These are phyloP conservation scores for Paedocypris sp. DNA, from an alignment of 2,113 vertebrate genomes.

Conservation along the genomic window DNA sequence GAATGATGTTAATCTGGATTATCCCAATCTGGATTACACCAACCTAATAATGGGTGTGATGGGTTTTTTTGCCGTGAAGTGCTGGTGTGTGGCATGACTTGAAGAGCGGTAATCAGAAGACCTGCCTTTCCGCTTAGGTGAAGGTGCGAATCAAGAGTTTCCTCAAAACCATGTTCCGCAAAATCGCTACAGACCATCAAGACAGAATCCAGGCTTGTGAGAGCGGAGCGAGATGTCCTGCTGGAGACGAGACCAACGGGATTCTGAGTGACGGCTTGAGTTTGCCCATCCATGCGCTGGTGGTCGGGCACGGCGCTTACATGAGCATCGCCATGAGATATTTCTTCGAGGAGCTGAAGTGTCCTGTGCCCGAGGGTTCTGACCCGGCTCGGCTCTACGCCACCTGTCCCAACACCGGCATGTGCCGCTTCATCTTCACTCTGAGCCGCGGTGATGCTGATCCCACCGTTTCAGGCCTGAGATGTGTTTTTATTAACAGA, in stretches of 20 bases:
- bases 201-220: slow-evolving; percentile 22
- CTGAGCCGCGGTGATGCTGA: slow-evolving; percentile 38
- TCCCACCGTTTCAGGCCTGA: slow-evolving; percentile 40
- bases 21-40: too few species aligned
- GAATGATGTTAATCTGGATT: too few species aligned
- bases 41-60: too few species aligned
- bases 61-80: too few species aligned
- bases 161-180: slow-evolving; percentile 66
- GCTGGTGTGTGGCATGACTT: too few species aligned
- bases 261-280: slow-evolving; percentile 33
- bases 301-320: slow-evolving; percentile 82
- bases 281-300: slow-evolving; percentile 62
- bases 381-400: slow-evolving; percentile 60
- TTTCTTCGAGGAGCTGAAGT: slow-evolving; percentile 73
- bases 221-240: too few species aligned
- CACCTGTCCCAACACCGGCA: slow-evolving; percentile 79
- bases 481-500: slow-evolving; percentile 75
- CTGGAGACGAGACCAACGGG: neutral
- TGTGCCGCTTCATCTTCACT: slow-evolving; percentile 73
- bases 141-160: slow-evolving; percentile 71
- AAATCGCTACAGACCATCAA: slow-evolving; percentile 48
- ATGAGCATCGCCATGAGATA: slow-evolving; percentile 72
- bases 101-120: neutral
- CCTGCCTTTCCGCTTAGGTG: slow-evolving; percentile 55
- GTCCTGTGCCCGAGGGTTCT: slow-evolving; percentile 56